phyloP scores from a whole-genome alignment of 2,888 invertebrate genomes.

The Himalopsyche tibetana region DNA sequence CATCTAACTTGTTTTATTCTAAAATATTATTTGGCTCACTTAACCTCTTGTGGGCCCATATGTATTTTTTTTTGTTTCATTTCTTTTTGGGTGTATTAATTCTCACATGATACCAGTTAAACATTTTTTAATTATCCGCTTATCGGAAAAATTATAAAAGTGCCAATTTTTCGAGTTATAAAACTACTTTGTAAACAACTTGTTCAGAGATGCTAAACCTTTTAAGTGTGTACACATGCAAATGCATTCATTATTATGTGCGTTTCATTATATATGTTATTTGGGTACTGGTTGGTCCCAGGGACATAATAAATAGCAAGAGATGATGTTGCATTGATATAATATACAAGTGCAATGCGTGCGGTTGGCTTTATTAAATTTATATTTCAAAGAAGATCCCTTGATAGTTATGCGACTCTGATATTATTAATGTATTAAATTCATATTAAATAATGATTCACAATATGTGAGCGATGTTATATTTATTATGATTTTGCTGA shows the following conservation, averaged over 20 bases:
- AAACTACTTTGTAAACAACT: not conserved
- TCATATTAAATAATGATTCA: not conserved
- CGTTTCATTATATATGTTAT: slow-evolving; percentile 8
- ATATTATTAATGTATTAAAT: slow-evolving; percentile 18
- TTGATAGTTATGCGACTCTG: slow-evolving; percentile 10
- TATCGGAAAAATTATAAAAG: no score
- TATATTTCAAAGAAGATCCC: slow-evolving; percentile 30
- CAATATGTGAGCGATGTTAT: not conserved
- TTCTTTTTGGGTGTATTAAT: no score
- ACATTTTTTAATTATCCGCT: no score
- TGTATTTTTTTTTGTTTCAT: no score
- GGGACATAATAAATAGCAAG: slow-evolving; percentile 35
- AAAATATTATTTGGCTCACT: no score
- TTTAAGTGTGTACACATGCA: slow-evolving; percentile 17
- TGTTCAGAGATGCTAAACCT: not conserved
- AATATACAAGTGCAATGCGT: not conserved
- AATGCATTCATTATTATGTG: not conserved
- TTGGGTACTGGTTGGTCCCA: not conserved
- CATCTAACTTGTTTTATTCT: no score
- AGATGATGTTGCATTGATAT: slow-evolving; percentile 23
- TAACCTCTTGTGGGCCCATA: no score
- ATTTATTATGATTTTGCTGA: no score
- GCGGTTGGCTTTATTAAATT: slow-evolving; percentile 33
- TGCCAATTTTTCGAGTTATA: no score
- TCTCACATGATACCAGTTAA: no score